These are phyloP conservation scores for Boloria euphrosyne DNA, from an alignment of 2,888 invertebrate species.

Conservation along the genomic window DNA sequence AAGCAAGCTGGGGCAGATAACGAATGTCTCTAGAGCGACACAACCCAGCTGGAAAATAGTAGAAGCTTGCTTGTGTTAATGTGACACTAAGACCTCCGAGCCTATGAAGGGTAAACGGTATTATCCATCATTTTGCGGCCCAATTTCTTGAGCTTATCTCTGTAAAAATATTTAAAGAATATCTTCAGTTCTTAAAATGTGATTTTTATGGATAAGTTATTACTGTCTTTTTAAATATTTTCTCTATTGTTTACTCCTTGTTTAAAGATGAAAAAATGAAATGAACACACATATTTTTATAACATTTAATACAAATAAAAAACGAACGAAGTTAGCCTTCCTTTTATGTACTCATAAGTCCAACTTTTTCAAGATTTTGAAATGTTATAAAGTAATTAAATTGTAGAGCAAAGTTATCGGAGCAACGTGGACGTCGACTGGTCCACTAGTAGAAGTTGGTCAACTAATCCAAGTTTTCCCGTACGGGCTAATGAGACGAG, in stretches of 20 bases:
- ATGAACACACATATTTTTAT: too few relatives aligned
- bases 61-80: slow-evolving; percentile 53
- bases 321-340: neutral
- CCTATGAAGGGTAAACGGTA: slow-evolving; percentile 4
- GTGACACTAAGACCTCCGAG: slow-evolving; percentile 55
- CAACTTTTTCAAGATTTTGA: slow-evolving; percentile 13
- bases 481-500: slow-evolving; percentile 78
- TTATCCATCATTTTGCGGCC: neutral
- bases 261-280: too few relatives aligned
- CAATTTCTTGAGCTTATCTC: slow-evolving; percentile 1
- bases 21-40: slow-evolving; percentile 58
- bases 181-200: too few relatives aligned
- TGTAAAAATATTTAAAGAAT: slow-evolving; percentile 8
- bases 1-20: slow-evolving; percentile 70
- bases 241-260: too few relatives aligned
- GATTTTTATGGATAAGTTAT: too few relatives aligned
- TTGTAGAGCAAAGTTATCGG: slow-evolving; percentile 44
- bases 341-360: slow-evolving; percentile 1
- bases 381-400: slow-evolving; percentile 29
- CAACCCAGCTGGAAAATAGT: slow-evolving; percentile 39
- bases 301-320: too few relatives aligned
- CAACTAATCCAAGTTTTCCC: slow-evolving; percentile 82
- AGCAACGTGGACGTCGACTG: slow-evolving; percentile 40
- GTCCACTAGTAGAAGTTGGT: slow-evolving; percentile 64
- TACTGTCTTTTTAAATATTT: too few relatives aligned